These are phyloP conservation scores for Pipra filicauda DNA, from an alignment of 2,113 vertebrate genomes.

Conservation along the genomic window DNA sequence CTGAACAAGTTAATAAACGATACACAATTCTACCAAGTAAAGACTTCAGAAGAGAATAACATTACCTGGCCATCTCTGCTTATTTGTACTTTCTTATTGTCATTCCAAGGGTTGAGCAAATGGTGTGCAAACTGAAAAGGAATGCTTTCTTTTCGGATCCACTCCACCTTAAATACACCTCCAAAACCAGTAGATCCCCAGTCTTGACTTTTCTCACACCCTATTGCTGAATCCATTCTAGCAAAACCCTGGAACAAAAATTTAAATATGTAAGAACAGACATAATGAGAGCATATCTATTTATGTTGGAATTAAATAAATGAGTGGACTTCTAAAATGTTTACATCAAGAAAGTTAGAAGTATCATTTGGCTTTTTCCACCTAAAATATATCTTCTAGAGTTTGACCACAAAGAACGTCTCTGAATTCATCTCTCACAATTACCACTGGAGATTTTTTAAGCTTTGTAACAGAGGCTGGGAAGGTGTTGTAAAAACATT, in stretches of 20 bases:
- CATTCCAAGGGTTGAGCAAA: constrained; percentile 91
- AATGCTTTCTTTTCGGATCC: constrained; percentile 87
- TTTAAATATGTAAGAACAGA: neutral
- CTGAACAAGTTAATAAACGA: neutral
- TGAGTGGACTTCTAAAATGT: neutral
- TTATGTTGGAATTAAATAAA: neutral
- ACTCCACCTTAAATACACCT: constrained; percentile 90
- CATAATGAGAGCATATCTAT: neutral
- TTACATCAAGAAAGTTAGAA: neutral
- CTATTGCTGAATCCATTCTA: constrained; percentile 85
- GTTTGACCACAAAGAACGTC: neutral
- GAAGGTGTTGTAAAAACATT: neutral
- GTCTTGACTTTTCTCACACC: constrained; percentile 83
- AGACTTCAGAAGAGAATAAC: neutral
- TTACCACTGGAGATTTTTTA: neutral
- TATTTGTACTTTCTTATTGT: constrained; percentile 91
- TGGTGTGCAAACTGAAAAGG: constrained; percentile 86
- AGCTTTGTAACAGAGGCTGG: neutral
- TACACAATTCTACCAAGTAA: neutral
- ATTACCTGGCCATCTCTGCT: constrained; percentile 94
- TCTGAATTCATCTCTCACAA: neutral
- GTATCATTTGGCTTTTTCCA: neutral
- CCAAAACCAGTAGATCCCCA: constrained; percentile 87
- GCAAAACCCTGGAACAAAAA: constrained; percentile 84
- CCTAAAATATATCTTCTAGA: neutral